A percentile compares a stretch with the other conserved stretches of the same genome.
These are phyloP conservation scores for Schlechtendalia chinensis DNA, from an alignment of 1,140 invertebrate genomes.

Conservation along the genomic window DNA sequence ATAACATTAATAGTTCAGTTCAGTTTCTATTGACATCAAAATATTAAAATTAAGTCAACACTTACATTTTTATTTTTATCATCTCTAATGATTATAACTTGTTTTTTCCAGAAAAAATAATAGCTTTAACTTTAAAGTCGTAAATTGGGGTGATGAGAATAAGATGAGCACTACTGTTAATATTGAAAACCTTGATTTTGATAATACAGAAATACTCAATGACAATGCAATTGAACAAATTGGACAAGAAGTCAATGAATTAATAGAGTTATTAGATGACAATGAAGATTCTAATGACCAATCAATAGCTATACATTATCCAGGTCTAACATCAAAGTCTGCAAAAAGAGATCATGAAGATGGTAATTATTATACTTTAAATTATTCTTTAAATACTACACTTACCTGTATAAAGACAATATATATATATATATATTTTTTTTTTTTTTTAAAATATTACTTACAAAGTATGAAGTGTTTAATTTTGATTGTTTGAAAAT, in stretches of 20 bases:
- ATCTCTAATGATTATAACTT: background rate
- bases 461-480: no score
- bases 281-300: constrained; percentile 11
- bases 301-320: constrained; percentile 23
- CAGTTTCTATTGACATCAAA: no score
- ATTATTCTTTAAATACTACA: no score
- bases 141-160: constrained; percentile 41
- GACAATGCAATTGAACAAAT: constrained; percentile 29
- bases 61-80: no score
- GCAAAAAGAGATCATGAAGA: constrained; percentile 12
- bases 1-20: no score
- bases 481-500: background rate
- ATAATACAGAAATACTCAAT: constrained; percentile 26
- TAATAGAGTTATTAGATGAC: constrained; percentile 32
- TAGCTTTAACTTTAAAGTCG: constrained; percentile 40
- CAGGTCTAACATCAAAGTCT: constrained; percentile 6
- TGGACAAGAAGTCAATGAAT: constrained; percentile 35
- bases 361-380: no score
- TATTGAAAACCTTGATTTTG: constrained; percentile 9
- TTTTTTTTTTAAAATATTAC: no score
- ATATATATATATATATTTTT: no score
- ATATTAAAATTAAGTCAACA: no score
- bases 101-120: constrained; percentile 7
- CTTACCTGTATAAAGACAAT: no score
- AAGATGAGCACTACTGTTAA: constrained; percentile 17